Evolutionary conservation across 2,888 invertebrate genomes (phyloP), one percentile per base, ranked within the genome.

Genomic region (Agriotes lineatus): DNA sequence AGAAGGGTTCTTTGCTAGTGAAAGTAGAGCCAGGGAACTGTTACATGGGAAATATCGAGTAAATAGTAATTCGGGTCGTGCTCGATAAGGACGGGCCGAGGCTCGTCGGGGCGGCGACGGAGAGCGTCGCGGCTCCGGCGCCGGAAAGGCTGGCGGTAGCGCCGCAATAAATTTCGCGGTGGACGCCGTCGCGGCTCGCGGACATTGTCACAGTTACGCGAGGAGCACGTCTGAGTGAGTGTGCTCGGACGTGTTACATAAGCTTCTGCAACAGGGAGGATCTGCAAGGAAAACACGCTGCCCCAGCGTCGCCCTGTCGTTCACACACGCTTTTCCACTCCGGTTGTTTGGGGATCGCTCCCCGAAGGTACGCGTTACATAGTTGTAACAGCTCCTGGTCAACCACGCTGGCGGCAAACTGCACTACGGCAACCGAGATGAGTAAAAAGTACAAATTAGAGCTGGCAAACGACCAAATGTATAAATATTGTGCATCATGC

Each of bases 181-280:
- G 77, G 81, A 78, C 80, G 80, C 80, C 80, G 80, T 76, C 79
- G 75, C 74, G 80, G 76, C 80, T 80, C 77, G 77, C 78, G 78
- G 79, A 76, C 79, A 80, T 80, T 80, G 80, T 81, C 79, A 81
- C 81, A 81, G 79, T 77, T 79, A 77, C 76, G 71, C 67, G 67
- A 67, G 69, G 60, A 58, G 57, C 57, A 54, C 58, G 64, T 35
- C 52, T 44, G 57, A 58, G 68, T 44, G 57, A 58, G 68, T 35
- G 22, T 18, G 50, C 48, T 57, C 45, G 45, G 2, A 25, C 57
- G 58, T 35, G 59, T 63, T 63, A 59, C 63, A 37, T 68, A 68
- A 50, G 50, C 48, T 18, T 18, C 52, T 62, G 52, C 42, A 52
- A 39, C 62, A 42, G 54, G 42, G 48, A 60, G 18, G 44, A 19